phyloP scores from a whole-genome alignment of 2,888 invertebrate species.

The Chelonus formosanus region DNA sequence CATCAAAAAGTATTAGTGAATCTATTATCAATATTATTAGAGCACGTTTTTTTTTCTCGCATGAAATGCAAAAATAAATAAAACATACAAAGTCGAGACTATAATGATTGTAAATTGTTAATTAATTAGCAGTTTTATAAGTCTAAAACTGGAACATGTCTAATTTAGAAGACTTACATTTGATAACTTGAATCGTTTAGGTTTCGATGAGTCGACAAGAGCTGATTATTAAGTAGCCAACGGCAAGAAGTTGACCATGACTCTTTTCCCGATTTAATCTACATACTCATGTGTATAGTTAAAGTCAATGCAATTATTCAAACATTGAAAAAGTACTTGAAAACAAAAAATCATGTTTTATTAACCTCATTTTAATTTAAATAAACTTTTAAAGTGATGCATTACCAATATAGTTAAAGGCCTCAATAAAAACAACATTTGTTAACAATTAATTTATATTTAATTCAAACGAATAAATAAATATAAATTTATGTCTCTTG shows the following conservation, averaged over 20 bases:
- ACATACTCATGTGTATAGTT: slow-evolving; percentile 7
- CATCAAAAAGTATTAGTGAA: too few species aligned
- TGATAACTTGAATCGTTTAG: slow-evolving; percentile 46
- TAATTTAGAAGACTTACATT: slow-evolving; percentile 46
- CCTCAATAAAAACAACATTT: too few species aligned
- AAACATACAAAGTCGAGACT: too few species aligned
- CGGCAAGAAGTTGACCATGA: slow-evolving; percentile 33
- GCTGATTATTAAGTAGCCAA: slow-evolving; percentile 30
- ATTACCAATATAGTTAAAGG: too few species aligned
- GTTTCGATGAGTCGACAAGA: slow-evolving; percentile 39
- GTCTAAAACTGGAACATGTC: neutral
- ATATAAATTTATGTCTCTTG: too few species aligned
- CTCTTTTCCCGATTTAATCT: slow-evolving; percentile 31
- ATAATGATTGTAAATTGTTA: too few species aligned
- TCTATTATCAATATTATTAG: too few species aligned
- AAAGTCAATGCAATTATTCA: slow-evolving; percentile 4
- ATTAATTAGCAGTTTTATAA: neutral
- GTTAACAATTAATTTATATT: too few species aligned
- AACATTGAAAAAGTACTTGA: neutral
- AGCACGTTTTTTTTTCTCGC: too few species aligned
- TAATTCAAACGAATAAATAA: too few species aligned
- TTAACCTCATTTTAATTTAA: neutral
- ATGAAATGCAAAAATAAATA: too few species aligned
- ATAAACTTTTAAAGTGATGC: too few species aligned
- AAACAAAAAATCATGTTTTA: slow-evolving; percentile 1